Percentiles rank a stretch among this genome's conserved stretches.
Conservation (phyloP, 2,797 vertebrate species). For the Enteromius thamalakanensis region DNA sequence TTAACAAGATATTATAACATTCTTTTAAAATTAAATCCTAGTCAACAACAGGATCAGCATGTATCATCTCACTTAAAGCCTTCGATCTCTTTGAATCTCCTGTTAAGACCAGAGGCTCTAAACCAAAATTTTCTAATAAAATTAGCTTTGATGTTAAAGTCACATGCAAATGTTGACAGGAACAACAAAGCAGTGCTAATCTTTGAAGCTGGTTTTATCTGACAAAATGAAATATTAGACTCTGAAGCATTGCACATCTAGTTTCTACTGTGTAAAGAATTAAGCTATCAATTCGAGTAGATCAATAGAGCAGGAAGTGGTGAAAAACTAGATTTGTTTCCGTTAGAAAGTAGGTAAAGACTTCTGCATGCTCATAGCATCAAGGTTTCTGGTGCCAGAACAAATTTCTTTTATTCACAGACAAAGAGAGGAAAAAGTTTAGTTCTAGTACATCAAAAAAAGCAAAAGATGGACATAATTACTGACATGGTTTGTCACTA, state of each 20-base stretch:
- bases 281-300: neutral
- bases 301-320: neutral
- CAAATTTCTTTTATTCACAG: neutral
- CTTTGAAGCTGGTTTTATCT: neutral
- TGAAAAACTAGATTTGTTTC: neutral
- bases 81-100: neutral
- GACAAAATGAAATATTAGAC: neutral
- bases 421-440: neutral
- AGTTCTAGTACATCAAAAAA: neutral
- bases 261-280: neutral
- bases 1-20: neutral
- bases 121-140: neutral
- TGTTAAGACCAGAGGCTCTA: neutral
- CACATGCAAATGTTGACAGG: slow-evolving; percentile 1
- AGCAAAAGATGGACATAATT: neutral
- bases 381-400: neutral
- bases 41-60: neutral
- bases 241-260: neutral
- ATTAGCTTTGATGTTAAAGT: neutral
- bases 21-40: neutral
- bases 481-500: neutral
- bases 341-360: neutral
- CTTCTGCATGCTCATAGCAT: neutral
- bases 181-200: slow-evolving; percentile 9
- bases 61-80: neutral